Base-by-base conservation (phyloP, 2,797 vertebrate species). In the Crax fasciolata region DNA sequence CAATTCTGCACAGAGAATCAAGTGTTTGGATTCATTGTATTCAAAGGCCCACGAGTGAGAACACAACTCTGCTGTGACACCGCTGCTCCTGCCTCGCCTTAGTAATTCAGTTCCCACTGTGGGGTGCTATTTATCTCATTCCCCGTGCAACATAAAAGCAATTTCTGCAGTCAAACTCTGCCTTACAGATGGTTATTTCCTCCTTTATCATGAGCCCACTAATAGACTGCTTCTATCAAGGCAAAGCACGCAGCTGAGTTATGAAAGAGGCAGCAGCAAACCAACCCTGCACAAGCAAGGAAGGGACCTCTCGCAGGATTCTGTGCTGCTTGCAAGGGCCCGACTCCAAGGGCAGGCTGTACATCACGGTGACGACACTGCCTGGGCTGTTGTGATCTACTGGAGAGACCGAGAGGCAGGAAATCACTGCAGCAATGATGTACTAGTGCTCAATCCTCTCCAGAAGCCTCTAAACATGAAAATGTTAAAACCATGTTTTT, bases 91-190 rank as follows among this genome's bases (percentile, higher is more conserved):
- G 12, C 72, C 75, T 93, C 11, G 25, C 75, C 89, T 83, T 43
- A 13, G 73, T 28, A 72, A 94, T 80, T 84, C 87, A 48, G 20
- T 52, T 72, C 66, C 49, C 81, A 19, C 49, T 41, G 75, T 30
- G 21, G 49, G 44, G 65, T 52, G 17, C 27, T 93, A 87, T 94
- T 95, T 72, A 90, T 89, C 75, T 93, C 74, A 41, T 84, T 91
- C 90, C 48, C 71, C 10, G 80, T 55, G 54, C 75, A 74, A 85
- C 58, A 84, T 13, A 78, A 92, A 93, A 94, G 54, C 62, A 76
- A 48, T 78, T 94, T 92, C 92, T 96, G 51, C 92, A 91, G 75
- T 80, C 79, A 87, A 85, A 58, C n/a, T 87, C 76, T 43, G n/a
- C 35, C 25, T 80, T 83, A 94, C 5, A 80, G 62, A 90, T 65